Evolutionary conservation across 2,113 vertebrate species (phyloP), one percentile per base, ranked within the genome.

Genomic region (Hoplias malabaricus): DNA sequence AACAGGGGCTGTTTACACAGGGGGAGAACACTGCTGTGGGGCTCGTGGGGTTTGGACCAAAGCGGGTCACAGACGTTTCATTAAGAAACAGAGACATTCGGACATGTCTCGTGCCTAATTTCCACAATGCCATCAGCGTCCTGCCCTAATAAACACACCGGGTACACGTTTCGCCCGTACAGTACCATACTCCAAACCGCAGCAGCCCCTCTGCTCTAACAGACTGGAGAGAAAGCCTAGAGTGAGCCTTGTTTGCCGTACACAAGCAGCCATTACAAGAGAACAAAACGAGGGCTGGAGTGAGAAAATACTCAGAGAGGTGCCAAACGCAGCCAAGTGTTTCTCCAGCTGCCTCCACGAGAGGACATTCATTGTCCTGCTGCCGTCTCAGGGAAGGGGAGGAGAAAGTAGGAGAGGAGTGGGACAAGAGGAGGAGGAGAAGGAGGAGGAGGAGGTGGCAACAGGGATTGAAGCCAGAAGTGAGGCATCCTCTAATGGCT

Each of bases 271-370:
- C 61, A 54, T 66, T 50, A 48, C 19, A 66, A 25, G 40, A 13
- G 57, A 65, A 54, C 76, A 72, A 69, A 73, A 29, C 42, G 29
- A 59, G 67, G 34, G 23, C 36, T 25, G 10, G 46, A 74, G 59
- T 62, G 71, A 67, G 71, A 61, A 73, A 80, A 50, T 59, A 74
- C 71, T 50, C 71, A 80, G 53, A 8, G 23, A 74, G 78, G 71
- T 48, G 78, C 78, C 70, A 69, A 80, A 46, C 31, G 33, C 50
- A 43, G 29, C 33, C 25, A 43, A 73, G 23, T 36, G 69, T 34
- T 66, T 56, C 46, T 79, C 76, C 76, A 70, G 76, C 59, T 78
- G 57, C 23, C 70, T 72, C 62, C 68, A 69, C 25, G 27, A 57
- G 42, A 56, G 63, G 74, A 77, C 74, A 57, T 27, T 63, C 73